Evolutionary conservation across 23 tunicate genomes (phyloP), one percentile per base, ranked within the genome.

Genomic region (Diplosoma virens): DNA sequence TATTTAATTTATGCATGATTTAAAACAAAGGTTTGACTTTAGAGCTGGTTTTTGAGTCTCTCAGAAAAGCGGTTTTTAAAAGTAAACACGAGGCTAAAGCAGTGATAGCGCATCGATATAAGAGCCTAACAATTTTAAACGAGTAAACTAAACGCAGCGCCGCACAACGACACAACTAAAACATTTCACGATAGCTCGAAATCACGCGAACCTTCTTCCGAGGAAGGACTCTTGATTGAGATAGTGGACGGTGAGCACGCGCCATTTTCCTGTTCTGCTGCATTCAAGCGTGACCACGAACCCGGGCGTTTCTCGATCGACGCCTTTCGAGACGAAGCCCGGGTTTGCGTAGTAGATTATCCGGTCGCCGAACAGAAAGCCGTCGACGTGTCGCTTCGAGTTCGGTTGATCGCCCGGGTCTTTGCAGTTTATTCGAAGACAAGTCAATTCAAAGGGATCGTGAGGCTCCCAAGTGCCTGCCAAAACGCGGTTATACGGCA

Each of bases 381-480:
- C 86, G 6, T 36, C 36, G 30, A 81, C 66, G 26, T n/a, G 18
- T 3, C 83, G 75, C 3, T 41, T 55, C 3, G 87, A 66, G 46
- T 81, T 36, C 17, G 27, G 2, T 2, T 75, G 61, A 23, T n/a
- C 30, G 0, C 95, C 95, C 0, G 95, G 95, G 37, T 88, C 95
- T 14, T 58, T 25, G 37, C 95, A 88, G 31, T 73, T 4, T 9
- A 81, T 24, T 20, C 50, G 46, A 30, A 47, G 79, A 47, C 95
- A 88, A 9, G 60, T 45, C 1, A 67, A 22, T n/a, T 14, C 5
- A 25, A 7, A 23, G 0, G 80, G 82, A 25, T 58, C 59, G 35
- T 56, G 22, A 5, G 92, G 92, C 26, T 54, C 59, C 95, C 95
- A 88, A 23, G 21, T 18, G 59, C 87, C 95, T 88, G 79, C 17